These are phyloP conservation scores for Aplodontia rufa DNA, from an alignment of 2,113 vertebrate species.

Conservation along the genomic window DNA sequence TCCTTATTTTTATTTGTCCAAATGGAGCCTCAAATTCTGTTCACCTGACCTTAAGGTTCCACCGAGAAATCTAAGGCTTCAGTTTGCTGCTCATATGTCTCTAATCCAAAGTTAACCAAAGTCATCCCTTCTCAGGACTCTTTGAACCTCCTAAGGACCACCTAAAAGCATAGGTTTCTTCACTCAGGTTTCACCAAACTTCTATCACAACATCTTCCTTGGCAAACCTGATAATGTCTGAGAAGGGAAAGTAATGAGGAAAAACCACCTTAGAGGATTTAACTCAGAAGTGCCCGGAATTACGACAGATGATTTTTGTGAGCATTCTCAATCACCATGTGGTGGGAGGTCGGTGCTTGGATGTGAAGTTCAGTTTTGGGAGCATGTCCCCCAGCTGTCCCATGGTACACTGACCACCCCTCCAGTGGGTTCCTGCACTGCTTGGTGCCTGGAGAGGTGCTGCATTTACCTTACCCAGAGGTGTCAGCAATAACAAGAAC, in stretches of 20 bases:
- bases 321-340: fast-evolving
- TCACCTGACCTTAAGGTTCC: neutral
- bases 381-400: fast-evolving
- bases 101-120: neutral
- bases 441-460: fast-evolving
- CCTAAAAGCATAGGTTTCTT: neutral
- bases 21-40: neutral
- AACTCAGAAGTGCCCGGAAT: neutral
- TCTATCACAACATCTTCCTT: neutral
- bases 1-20: neutral
- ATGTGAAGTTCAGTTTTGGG: neutral
- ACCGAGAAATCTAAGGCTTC: neutral
- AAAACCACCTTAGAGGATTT: neutral
- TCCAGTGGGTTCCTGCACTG: neutral
- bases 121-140: fast-evolving
- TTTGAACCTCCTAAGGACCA: neutral
- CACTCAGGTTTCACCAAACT: neutral
- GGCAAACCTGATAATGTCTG: neutral
- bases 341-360: neutral
- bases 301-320: neutral
- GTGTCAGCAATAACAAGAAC: neutral
- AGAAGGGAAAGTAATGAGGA: neutral
- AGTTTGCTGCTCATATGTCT: neutral
- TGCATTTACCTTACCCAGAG: fast-evolving
- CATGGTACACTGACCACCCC: neutral